phyloP scores from a whole-genome alignment of 2,113 vertebrate genomes.

The Hemibagrus wyckioides region DNA sequence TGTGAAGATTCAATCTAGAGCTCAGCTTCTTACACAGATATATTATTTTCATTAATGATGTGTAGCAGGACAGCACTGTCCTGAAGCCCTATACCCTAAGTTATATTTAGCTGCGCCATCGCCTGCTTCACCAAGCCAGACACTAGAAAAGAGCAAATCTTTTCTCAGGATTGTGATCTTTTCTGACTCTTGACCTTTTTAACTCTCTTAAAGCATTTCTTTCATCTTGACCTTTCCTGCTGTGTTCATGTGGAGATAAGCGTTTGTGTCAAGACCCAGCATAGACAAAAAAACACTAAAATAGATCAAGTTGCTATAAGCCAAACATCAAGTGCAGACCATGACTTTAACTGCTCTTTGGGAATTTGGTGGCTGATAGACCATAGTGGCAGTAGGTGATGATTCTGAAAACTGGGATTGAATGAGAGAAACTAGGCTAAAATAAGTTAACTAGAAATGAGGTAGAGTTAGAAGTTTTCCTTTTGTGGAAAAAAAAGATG shows the following conservation, averaged over 20 bases:
- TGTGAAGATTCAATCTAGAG: conserved; percentile 41
- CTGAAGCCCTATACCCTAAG: conserved; percentile 43
- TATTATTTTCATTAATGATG: conserved; percentile 53
- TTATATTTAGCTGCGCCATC: conserved; percentile 44
- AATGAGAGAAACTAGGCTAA: neutral
- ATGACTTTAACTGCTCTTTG: neutral
- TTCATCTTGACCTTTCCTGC: conserved; percentile 33
- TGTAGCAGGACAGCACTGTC: conserved; percentile 44
- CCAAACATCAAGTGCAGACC: neutral
- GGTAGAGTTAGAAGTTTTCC: neutral
- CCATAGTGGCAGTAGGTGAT: neutral
- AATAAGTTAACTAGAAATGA: neutral
- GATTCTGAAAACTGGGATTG: neutral
- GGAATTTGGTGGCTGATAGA: neutral
- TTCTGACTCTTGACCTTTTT: conserved; percentile 35
- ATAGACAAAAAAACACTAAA: conserved; percentile 7
- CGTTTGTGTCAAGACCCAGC: neutral
- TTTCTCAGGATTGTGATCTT: conserved; percentile 14
- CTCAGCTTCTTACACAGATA: conserved; percentile 11
- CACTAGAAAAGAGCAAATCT: conserved; percentile 22
- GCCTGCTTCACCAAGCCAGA: neutral
- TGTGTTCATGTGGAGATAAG: conserved; percentile 20
- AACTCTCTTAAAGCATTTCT: conserved; percentile 29
- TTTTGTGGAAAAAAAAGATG: too few relatives aligned
- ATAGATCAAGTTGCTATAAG: neutral